phyloP scores from a whole-genome alignment of 2,888 invertebrate genomes.

The Dichetophora obliterata region DNA sequence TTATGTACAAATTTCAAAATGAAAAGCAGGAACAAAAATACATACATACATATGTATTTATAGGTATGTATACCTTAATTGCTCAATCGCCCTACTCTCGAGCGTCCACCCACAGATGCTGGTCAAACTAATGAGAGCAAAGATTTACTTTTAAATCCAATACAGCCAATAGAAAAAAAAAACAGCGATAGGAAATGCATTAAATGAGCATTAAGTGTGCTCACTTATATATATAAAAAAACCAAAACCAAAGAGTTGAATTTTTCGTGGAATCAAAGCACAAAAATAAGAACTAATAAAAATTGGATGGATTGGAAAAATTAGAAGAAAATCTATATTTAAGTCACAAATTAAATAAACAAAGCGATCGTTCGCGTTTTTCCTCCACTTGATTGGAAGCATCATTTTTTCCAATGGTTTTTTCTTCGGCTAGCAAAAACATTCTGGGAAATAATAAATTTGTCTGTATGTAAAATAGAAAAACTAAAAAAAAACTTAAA shows the following conservation, averaged over 20 bases:
- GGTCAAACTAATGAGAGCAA: not conserved
- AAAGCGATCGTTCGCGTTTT: not conserved
- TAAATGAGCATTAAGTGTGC: not conserved
- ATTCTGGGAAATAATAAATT: not conserved
- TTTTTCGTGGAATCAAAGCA: not conserved
- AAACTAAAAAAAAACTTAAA: not conserved
- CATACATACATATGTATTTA: too few species aligned
- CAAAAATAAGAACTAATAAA: not conserved
- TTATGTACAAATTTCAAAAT: too few species aligned
- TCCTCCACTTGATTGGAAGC: slow-evolving; percentile 5
- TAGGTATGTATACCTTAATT: too few species aligned
- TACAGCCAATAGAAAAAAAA: not conserved
- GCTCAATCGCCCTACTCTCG: too few species aligned
- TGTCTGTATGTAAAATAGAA: not conserved
- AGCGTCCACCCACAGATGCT: too few species aligned
- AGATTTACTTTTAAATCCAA: not conserved
- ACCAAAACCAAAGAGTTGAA: not conserved
- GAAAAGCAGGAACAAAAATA: too few species aligned
- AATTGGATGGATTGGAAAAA: not conserved
- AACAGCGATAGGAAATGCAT: not conserved
- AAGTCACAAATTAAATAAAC: not conserved
- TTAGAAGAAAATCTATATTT: not conserved
- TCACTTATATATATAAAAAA: not conserved
- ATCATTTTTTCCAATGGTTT: not conserved
- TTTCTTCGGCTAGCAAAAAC: not conserved